A percentile compares a stretch with the other conserved stretches of the same genome.
Evolutionary conservation across 2,797 vertebrate species (phyloP).

Genomic region (Argya squamiceps): DNA sequence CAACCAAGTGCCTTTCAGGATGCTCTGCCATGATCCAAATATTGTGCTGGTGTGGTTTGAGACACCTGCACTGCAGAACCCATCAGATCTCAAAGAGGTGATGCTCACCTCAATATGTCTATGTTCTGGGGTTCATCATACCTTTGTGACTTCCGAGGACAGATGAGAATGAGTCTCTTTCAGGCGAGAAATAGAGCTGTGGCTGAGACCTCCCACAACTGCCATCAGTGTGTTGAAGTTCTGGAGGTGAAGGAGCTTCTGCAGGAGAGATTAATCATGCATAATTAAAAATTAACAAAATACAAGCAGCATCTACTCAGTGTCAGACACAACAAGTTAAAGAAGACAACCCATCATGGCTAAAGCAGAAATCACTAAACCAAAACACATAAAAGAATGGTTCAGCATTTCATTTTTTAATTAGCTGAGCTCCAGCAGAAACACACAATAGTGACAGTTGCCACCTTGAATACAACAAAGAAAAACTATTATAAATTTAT

Average conservation of each 20-base stretch:
- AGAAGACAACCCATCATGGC: not conserved
- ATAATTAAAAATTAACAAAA: not conserved
- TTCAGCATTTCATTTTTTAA: not conserved
- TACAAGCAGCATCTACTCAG: not conserved
- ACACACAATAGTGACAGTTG: not conserved
- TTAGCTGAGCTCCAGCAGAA: not conserved
- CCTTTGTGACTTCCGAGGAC: constrained; percentile 91
- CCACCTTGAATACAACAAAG: not conserved
- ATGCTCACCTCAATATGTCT: not conserved
- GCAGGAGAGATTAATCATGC: constrained; percentile 1
- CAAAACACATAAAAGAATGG: not conserved
- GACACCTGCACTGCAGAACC: not conserved
- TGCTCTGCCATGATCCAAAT: not conserved
- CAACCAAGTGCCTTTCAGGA: not conserved
- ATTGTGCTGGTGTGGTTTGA: not conserved
- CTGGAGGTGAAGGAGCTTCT: constrained; percentile 94
- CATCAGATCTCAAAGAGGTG: not conserved
- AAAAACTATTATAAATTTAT: not conserved
- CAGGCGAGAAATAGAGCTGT: constrained; percentile 94
- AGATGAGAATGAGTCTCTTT: constrained; percentile 94
- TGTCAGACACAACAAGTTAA: not conserved
- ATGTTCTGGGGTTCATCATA: constrained; percentile 46
- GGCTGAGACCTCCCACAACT: constrained; percentile 93
- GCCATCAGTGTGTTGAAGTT: constrained; percentile 98
- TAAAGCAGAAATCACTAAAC: not conserved